Conservation (phyloP, 2,888 invertebrate species). For the Agrotis puta region DNA sequence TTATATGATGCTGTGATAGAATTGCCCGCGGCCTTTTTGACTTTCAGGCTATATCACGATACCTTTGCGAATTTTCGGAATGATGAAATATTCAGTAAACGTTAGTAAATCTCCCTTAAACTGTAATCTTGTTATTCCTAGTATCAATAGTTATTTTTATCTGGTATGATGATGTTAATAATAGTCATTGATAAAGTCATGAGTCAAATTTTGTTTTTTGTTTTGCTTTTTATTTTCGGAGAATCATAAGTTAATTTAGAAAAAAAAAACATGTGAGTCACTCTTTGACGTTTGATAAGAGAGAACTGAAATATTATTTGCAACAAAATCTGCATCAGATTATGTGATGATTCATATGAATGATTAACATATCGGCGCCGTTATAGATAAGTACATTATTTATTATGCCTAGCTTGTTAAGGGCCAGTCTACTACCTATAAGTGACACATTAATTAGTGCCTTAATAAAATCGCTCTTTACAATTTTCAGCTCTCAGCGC, state of each 20-base stretch:
- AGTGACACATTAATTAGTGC: not conserved
- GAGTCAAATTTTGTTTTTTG: slow-evolving; percentile 45
- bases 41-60: not conserved
- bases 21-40: not conserved
- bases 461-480: not conserved
- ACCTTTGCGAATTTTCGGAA: slow-evolving; percentile 12
- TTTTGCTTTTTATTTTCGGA: slow-evolving; percentile 31
- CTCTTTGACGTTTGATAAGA: slow-evolving; percentile 44
- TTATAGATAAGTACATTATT: slow-evolving; percentile 31
- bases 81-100: slow-evolving; percentile 19
- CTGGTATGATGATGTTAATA: not conserved
- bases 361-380: slow-evolving; percentile 13
- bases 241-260: slow-evolving; percentile 39
- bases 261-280: slow-evolving; percentile 52
- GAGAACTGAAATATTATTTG: slow-evolving; percentile 41
- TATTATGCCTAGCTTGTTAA: slow-evolving; percentile 13
- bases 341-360: slow-evolving; percentile 36
- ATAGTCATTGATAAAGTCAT: slow-evolving; percentile 28
- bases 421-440: not conserved
- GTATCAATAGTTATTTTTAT: slow-evolving; percentile 7
- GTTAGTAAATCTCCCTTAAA: slow-evolving; percentile 1
- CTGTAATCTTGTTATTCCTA: slow-evolving; percentile 8
- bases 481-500: no score
- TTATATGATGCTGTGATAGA: not conserved
- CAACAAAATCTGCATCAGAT: slow-evolving; percentile 54